Conservation (phyloP, 2,888 invertebrate genomes). For the Clitarchus hookeri region DNA sequence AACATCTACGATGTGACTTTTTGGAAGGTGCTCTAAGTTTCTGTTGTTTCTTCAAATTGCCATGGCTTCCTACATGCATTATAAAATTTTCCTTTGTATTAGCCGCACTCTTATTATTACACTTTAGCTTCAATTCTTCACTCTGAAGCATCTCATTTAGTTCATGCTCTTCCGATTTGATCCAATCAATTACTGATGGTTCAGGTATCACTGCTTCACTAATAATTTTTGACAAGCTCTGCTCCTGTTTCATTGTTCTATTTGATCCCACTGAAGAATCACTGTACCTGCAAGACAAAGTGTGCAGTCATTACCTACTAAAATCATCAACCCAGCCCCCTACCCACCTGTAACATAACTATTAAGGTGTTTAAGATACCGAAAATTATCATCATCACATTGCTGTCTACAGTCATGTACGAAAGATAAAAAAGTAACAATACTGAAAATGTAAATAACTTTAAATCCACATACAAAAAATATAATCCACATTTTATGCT, state of each 20-base stretch:
- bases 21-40: not conserved
- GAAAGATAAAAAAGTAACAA: no score
- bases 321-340: not conserved
- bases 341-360: not conserved
- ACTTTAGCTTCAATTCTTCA: not conserved
- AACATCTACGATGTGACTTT: not conserved
- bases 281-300: conserved; percentile 38
- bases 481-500: no score
- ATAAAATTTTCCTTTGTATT: not conserved
- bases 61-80: not conserved
- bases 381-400: no score
- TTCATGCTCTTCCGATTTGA: not conserved
- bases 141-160: not conserved
- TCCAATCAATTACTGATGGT: not conserved
- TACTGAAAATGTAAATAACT: no score
- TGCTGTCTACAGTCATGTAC: no score
- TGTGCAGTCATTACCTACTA: conserved; percentile 27
- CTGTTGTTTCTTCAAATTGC: not conserved
- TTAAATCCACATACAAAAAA: no score
- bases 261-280: conserved; percentile 27
- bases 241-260: conserved; percentile 27
- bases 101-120: not conserved
- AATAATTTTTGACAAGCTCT: not conserved
- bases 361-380: no score
- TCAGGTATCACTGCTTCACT: not conserved